Conservation (phyloP, 2,113 vertebrate genomes). For the Protomyctophum bolini region DNA sequence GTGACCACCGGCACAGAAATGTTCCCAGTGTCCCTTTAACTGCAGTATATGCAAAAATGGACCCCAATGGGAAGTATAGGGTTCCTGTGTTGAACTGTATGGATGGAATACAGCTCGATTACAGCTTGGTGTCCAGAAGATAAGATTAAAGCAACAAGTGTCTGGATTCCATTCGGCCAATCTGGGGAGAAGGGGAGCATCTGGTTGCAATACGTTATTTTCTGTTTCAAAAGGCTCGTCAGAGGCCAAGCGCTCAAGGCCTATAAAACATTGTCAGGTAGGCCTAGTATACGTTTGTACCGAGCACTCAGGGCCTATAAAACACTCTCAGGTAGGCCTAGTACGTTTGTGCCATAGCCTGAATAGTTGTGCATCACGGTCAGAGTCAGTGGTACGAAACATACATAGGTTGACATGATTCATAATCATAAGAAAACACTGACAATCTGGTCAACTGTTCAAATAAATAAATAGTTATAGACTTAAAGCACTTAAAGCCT, state of each 20-base stretch:
- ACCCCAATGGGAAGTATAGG: too few species aligned
- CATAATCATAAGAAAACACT: neutral
- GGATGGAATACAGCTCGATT: neutral
- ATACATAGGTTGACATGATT: constrained; percentile 39
- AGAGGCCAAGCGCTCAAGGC: constrained; percentile 49
- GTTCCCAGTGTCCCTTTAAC: neutral
- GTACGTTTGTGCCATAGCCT: constrained; percentile 45
- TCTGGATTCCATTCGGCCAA: constrained; percentile 44
- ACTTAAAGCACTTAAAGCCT: too few species aligned
- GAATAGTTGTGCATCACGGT: constrained; percentile 20
- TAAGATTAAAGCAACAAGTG: constrained; percentile 56
- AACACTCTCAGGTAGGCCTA: constrained; percentile 29
- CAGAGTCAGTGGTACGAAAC: constrained; percentile 14
- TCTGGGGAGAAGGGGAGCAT: constrained; percentile 31
- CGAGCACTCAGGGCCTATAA: constrained; percentile 34
- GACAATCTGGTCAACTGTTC: too few species aligned
- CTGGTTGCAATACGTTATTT: constrained; percentile 63
- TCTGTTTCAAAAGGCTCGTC: constrained; percentile 50
- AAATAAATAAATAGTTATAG: too few species aligned
- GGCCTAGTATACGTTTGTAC: too few species aligned
- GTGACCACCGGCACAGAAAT: neutral
- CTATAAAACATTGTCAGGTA: constrained; percentile 33
- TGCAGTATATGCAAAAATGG: neutral
- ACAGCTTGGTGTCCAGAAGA: constrained; percentile 2
- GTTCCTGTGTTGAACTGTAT: neutral